phyloP scores from a whole-genome alignment of 2,888 invertebrate species.

The Pilophorus perplexus region DNA sequence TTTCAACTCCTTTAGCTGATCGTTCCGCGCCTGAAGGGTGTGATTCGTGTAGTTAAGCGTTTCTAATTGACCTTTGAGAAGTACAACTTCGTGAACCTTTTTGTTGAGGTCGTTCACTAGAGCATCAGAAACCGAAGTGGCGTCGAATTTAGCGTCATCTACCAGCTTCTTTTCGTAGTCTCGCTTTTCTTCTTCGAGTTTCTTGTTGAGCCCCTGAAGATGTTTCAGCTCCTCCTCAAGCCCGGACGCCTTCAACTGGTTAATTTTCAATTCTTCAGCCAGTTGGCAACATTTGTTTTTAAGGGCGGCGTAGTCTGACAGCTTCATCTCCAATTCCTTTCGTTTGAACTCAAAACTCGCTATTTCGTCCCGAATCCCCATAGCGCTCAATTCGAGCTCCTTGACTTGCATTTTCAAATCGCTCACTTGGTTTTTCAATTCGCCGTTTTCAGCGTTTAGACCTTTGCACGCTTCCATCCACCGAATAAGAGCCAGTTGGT shows the following conservation, averaged over 20 bases:
- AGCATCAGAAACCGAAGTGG: not conserved
- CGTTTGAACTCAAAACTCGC: slow-evolving; percentile 19
- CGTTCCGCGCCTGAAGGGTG: slow-evolving; percentile 12
- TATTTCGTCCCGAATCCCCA: slow-evolving; percentile 38
- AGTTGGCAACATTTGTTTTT: slow-evolving; percentile 27
- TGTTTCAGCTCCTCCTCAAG: slow-evolving; percentile 26
- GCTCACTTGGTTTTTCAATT: slow-evolving; percentile 29
- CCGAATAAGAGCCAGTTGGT: slow-evolving; percentile 29
- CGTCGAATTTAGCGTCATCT: not conserved
- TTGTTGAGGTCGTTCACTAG: slow-evolving; percentile 35
- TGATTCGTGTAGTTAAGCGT: slow-evolving; percentile 11
- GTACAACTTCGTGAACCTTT: slow-evolving; percentile 40
- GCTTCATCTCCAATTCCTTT: slow-evolving; percentile 36
- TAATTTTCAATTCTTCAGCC: slow-evolving; percentile 19
- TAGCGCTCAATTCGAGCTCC: slow-evolving; percentile 30
- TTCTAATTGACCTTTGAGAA: slow-evolving; percentile 23
- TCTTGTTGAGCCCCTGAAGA: slow-evolving; percentile 9
- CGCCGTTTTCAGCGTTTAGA: slow-evolving; percentile 38
- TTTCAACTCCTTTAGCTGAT: slow-evolving; percentile 31
- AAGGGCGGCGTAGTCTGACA: slow-evolving; percentile 20
- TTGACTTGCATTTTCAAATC: slow-evolving; percentile 29
- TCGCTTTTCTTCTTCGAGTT: slow-evolving; percentile 37
- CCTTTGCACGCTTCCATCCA: slow-evolving; percentile 43
- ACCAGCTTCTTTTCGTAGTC: slow-evolving; percentile 18
- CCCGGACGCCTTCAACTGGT: slow-evolving; percentile 24